Evolutionary conservation across 1,140 invertebrate species (phyloP).

Genomic region (Lineus longissimus): DNA sequence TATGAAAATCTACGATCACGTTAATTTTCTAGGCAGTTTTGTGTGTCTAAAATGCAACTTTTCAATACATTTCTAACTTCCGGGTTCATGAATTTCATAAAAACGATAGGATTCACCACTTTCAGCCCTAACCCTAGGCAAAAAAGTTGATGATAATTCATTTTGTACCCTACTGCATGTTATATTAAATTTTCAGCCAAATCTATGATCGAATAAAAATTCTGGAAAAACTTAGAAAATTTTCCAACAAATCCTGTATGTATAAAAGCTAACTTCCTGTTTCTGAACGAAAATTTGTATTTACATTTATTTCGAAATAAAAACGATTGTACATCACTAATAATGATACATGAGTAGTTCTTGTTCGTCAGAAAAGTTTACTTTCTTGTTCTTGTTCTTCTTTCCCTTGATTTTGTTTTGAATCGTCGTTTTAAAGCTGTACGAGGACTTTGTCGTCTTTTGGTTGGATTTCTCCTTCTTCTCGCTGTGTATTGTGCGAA

Average conservation of each 20-base stretch:
- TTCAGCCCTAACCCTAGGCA: slow-evolving; percentile 5
- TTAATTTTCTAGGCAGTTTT: slow-evolving; percentile 3
- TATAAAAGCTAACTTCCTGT: background rate
- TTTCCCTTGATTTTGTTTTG: background rate
- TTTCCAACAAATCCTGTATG: background rate
- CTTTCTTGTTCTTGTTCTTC: background rate
- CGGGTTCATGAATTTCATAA: background rate
- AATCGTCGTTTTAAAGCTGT: too few species aligned
- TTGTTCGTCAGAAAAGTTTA: slow-evolving; percentile 3
- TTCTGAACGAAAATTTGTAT: background rate
- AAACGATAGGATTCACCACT: background rate
- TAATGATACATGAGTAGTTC: slow-evolving; percentile 3
- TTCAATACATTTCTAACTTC: slow-evolving; percentile 7
- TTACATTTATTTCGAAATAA: slow-evolving; percentile 2
- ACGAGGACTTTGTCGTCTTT: background rate
- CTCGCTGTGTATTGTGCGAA: background rate
- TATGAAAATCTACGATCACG: slow-evolving; percentile 1
- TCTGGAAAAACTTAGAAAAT: slow-evolving; percentile 7
- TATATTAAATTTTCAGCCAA: background rate
- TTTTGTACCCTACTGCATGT: background rate
- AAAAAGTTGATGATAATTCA: background rate
- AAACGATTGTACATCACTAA: background rate
- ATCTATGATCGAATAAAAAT: slow-evolving; percentile 1
- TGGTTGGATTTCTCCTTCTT: background rate
- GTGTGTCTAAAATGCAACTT: background rate